These are phyloP conservation scores for Gallinago undulata DNA, from an alignment of 2,113 vertebrate species.

Conservation along the genomic window DNA sequence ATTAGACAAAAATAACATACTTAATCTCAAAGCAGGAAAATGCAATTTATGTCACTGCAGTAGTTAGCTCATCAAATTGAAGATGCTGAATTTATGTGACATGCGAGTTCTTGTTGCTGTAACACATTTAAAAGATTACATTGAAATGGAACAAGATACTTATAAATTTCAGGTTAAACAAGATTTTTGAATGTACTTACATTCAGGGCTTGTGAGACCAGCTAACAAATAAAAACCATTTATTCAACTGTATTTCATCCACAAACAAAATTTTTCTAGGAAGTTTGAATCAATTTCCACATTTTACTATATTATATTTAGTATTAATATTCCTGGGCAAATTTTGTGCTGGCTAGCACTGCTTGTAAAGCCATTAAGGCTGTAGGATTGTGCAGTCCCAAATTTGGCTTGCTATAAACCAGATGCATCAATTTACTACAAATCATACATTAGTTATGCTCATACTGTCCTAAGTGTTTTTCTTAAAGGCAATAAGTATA, in stretches of 20 bases:
- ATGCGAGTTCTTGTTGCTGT: conserved; percentile 1
- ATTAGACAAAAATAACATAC: conserved; percentile 48
- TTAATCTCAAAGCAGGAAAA: conserved; percentile 38
- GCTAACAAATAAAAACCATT: neutral
- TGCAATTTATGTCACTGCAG: conserved; percentile 14
- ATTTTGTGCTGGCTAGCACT: neutral
- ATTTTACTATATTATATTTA: neutral
- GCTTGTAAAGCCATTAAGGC: neutral
- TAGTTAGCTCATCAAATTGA: conserved; percentile 29
- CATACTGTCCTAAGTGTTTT: neutral
- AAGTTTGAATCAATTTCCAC: neutral
- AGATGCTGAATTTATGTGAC: conserved; percentile 40
- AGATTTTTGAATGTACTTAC: neutral
- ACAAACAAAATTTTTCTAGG: neutral
- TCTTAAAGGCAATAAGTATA: neutral
- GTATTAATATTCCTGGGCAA: neutral
- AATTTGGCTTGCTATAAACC: neutral
- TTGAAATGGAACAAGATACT: conserved; percentile 19
- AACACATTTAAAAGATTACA: conserved; percentile 38
- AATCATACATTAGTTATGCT: neutral
- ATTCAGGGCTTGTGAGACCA: neutral
- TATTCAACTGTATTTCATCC: neutral
- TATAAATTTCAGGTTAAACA: neutral
- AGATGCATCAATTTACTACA: neutral
- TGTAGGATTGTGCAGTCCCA: neutral